phyloP scores from a whole-genome alignment of 2,113 vertebrate species.

The Rhegmatorhina hoffmannsi region DNA sequence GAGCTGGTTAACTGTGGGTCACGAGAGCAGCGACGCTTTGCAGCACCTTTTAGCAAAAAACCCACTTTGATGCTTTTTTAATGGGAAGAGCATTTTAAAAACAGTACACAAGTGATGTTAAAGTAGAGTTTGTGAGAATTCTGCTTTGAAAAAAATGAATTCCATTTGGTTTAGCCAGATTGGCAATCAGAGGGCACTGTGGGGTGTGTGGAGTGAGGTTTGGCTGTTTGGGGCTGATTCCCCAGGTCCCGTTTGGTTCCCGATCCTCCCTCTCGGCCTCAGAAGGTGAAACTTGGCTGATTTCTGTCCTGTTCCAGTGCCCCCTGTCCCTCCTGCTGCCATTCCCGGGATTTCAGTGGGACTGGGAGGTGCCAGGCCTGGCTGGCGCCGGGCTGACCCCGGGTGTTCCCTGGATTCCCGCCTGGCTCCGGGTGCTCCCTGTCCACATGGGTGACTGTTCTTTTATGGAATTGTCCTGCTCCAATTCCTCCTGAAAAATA shows the following conservation, averaged over 20 bases:
- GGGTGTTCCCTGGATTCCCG: neutral
- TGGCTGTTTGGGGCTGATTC: neutral
- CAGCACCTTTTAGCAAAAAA: neutral
- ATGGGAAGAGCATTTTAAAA: neutral
- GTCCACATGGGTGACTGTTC: constrained; percentile 30
- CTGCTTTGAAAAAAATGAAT: neutral
- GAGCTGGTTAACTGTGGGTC: neutral
- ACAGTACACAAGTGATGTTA: neutral
- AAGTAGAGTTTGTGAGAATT: neutral
- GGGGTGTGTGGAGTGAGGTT: neutral
- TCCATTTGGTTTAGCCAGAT: neutral
- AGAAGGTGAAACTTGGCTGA: accelerated
- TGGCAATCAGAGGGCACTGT: accelerated
- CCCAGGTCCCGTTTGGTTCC: accelerated
- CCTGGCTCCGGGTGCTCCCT: neutral
- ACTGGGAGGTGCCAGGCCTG: neutral
- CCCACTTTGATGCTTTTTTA: constrained; percentile 44
- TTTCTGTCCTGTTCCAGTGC: neutral
- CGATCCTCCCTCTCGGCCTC: neutral
- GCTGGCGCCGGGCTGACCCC: neutral
- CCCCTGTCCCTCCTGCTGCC: neutral
- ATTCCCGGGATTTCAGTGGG: neutral
- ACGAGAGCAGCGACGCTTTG: neutral
- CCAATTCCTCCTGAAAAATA: constrained; percentile 66
- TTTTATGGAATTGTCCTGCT: constrained; percentile 58